Evolutionary conservation across 1,140 invertebrate genomes (phyloP), one percentile per base, ranked within the genome.

Genomic region (Galleria mellonella): DNA sequence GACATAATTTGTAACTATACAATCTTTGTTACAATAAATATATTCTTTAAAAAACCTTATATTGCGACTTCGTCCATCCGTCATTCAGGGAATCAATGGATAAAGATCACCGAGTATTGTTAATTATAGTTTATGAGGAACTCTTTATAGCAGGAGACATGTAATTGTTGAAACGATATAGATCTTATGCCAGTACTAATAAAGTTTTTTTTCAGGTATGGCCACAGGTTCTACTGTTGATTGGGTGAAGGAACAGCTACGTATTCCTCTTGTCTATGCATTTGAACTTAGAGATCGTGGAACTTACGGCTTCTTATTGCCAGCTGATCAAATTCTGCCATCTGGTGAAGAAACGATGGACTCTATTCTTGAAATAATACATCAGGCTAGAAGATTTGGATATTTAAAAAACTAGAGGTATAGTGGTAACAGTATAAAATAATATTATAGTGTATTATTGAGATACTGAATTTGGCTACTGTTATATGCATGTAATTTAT

Each of bases 271-370:
- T n/a, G 87, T 90, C 0, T 94, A 90, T 66, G 89, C 90, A 6
- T 88, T 87, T 23, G 87, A 88, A 57, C 76, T 94, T 7, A 83
- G 94, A 3, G 95, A 96, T 62, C 88, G 69, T n/a, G 94, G 94
- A 17, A 47, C 68, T 13, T 87, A 91, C 55, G 94, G 94, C 0
- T 96, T 96, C 70, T n/a, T 94, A 0, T 86, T 97, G 9, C 95
- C 95, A 0, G 84, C 90, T 8, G 77, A 89, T 27, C 90, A 94
- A 72, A 97, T 97, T 37, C 74, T 91, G 27, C 90, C 92, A 0
- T 93, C 92, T 28, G 90, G 87, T 9, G 66, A 89, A 45, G 94
- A 96, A 85, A 91, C 91, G 0, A 66, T 92, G 33, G 92, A 92
- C 54, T 92, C 91, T 0, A 44, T 93, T 1, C 41, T 92, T 0